Evolutionary conservation across 2,113 vertebrate species (phyloP).

Genomic region (Piaya cayana): DNA sequence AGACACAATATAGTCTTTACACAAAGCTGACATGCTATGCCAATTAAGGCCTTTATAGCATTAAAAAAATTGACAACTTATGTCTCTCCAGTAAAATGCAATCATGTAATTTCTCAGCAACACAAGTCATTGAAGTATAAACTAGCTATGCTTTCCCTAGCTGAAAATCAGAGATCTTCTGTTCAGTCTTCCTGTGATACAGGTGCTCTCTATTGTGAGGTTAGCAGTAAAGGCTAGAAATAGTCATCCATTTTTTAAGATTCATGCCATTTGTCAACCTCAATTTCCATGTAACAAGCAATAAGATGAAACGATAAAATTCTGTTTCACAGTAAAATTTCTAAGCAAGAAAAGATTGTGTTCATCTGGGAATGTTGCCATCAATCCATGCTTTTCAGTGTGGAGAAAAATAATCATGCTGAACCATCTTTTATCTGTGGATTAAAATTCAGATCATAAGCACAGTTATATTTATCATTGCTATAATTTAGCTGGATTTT

Average conservation of each 20-base stretch:
- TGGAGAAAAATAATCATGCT: not conserved
- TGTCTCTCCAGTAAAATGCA: not conserved
- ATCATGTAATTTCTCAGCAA: conserved; percentile 18
- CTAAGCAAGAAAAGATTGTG: conserved; percentile 1
- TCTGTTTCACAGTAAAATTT: not conserved
- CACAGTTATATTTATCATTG: not conserved
- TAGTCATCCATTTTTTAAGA: not conserved
- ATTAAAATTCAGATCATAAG: not conserved
- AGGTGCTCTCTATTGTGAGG: not conserved
- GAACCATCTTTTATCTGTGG: not conserved
- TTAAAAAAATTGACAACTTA: not conserved
- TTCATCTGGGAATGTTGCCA: not conserved
- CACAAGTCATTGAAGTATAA: not conserved
- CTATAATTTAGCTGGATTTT: not conserved
- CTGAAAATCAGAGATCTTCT: conserved; percentile 10
- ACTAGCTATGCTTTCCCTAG: not conserved
- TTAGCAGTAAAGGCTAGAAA: not conserved
- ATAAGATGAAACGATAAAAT: conserved; percentile 16
- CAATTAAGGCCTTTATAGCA: not conserved
- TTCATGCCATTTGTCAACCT: not conserved
- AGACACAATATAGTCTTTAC: not conserved
- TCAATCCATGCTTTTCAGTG: not conserved
- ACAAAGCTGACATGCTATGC: not conserved
- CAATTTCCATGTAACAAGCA: not conserved
- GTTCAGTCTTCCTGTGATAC: not conserved